Evolutionary conservation across 1,140 invertebrate species (phyloP), one percentile per base, ranked within the genome.

Genomic region (Caenorhabditis briggsae): DNA sequence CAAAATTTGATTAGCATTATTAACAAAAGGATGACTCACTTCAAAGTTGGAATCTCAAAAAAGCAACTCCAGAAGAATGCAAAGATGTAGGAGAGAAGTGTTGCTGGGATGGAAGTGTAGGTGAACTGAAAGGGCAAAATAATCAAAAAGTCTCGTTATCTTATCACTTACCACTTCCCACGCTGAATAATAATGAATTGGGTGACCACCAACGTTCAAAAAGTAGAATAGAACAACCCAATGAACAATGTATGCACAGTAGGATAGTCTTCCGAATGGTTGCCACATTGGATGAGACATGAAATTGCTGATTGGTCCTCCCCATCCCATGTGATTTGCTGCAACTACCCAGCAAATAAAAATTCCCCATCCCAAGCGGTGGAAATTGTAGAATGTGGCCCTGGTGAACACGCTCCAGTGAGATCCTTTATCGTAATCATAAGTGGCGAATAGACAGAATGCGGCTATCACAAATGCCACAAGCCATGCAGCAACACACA

Each of bases 231-330:
- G 50, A 41, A 55, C 50, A 2, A 84, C 9, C 46, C 50, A 70
- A 48, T 84, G 83, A 70, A 84, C 83, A 20, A 84, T 61, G 23
- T 84, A 84, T 5, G 83, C 83, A 16, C 50, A 84, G 33, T 84
- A 84, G 8, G 83, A 84, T 2, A 84, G 59, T 33, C 83, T 55
- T 7, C 83, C 83, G 16, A 84, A 74, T 65, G 83, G 83, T 59
- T 84, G 83, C 83, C 83, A 84, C 5, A 84, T 84, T 2, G 83
- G 83, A 70, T 84, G 64, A 23, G 58, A 61, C 83, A 84, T 84
- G 20, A 84, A 84, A 5, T 33, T 58, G 33, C 25, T 48, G 20
- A 84, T 84, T 5, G 83, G 83, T 12, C 83, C 83, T 48, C 83
- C 83, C 83, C 83, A 84, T 48, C 83, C 61, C 59, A 61, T 55